Conservation (phyloP, 2,888 invertebrate genomes). For the Apamea epomidion region DNA sequence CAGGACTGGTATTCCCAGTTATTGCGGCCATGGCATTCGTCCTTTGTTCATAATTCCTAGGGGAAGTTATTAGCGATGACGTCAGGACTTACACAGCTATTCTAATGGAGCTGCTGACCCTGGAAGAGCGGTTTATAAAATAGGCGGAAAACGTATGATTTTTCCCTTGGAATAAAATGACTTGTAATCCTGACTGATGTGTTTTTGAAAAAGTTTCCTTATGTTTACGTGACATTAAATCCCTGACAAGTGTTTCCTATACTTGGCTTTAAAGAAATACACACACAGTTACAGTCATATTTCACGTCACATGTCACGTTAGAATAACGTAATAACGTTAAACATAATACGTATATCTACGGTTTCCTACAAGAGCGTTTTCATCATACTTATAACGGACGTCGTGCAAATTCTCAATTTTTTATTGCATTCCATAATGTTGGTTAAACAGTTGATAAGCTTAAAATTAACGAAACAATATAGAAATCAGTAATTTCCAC, state of each 20-base stretch:
- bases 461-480: too few species aligned
- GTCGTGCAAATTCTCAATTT: not conserved
- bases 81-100: constrained; percentile 45
- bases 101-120: constrained; percentile 44
- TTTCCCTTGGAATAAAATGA: not conserved
- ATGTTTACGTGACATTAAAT: not conserved
- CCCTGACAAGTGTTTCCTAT: not conserved
- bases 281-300: not conserved
- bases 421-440: not conserved
- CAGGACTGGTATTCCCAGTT: constrained; percentile 60
- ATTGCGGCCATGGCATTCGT: constrained; percentile 66
- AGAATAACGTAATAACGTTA: not conserved
- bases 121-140: constrained; percentile 13
- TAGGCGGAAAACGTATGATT: not conserved
- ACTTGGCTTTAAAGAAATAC: not conserved
- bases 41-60: constrained; percentile 66
- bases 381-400: not conserved
- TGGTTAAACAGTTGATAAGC: too few species aligned
- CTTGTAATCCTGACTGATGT: not conserved
- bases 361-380: not conserved
- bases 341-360: not conserved
- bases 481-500: not conserved
- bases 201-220: not conserved
- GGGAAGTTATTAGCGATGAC: constrained; percentile 62
- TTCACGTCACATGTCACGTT: not conserved